Evolutionary conservation across 2,797 vertebrate genomes (phyloP).

Genomic region (Sebastes nivosus): DNA sequence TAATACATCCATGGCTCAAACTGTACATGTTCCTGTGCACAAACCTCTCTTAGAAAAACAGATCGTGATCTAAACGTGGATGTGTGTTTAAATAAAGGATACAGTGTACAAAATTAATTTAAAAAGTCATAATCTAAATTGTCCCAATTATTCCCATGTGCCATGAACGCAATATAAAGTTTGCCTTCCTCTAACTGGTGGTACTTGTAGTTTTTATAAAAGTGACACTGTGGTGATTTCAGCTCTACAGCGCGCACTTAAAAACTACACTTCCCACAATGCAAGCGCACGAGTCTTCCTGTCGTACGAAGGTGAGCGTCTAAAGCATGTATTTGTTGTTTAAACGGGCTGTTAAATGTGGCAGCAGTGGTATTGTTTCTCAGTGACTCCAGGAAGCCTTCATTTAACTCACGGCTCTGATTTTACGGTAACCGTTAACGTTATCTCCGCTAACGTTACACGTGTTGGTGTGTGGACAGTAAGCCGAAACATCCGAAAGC

Average conservation of each 20-base stretch:
- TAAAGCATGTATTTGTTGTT: background rate
- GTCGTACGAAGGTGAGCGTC: slow-evolving; percentile 63
- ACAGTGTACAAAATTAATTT: too few species aligned
- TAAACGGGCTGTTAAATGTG: background rate
- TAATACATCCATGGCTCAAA: background rate
- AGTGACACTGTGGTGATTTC: accelerated
- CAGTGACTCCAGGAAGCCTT: accelerated
- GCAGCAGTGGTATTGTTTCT: background rate
- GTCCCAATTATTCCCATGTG: background rate
- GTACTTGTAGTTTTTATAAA: slow-evolving; percentile 63
- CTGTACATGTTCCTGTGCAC: background rate
- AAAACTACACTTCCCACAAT: slow-evolving; percentile 66
- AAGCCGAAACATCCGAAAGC: background rate
- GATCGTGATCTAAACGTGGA: background rate
- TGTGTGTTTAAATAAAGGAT: background rate
- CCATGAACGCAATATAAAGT: background rate
- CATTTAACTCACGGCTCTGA: too few species aligned
- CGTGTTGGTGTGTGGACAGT: background rate
- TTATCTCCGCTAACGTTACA: background rate
- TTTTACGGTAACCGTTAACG: too few species aligned
- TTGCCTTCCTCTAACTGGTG: background rate
- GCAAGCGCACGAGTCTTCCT: background rate
- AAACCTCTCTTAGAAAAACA: background rate
- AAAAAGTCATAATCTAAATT: background rate
- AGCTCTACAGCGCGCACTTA: accelerated